Evolutionary conservation across 2,797 vertebrate species (phyloP).

Genomic region (Pantherophis vulpinus): DNA sequence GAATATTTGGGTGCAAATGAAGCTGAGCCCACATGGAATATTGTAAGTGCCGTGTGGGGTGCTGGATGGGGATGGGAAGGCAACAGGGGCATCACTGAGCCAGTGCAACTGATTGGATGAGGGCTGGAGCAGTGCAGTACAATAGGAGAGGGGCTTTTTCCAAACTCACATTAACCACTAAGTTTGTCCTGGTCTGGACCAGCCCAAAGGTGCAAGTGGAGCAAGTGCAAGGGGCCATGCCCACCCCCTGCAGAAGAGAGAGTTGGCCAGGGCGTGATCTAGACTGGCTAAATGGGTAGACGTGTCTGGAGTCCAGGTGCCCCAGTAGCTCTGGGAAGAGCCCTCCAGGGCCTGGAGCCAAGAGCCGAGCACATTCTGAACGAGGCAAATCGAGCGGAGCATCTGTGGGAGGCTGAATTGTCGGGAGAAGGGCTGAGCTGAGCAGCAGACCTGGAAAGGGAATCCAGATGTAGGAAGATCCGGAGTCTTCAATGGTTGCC

Average conservation of each 20-base stretch:
- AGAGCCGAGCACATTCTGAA: not conserved
- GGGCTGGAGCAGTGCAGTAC: not conserved
- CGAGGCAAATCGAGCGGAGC: not conserved
- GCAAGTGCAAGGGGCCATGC: not conserved
- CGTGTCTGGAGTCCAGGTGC: not conserved
- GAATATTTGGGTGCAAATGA: slow-evolving; percentile 82
- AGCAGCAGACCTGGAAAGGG: not conserved
- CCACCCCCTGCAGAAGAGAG: not conserved
- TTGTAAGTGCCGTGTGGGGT: slow-evolving; percentile 71
- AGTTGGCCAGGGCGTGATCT: not conserved
- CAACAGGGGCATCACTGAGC: not conserved
- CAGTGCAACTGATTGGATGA: not conserved
- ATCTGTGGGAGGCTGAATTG: not conserved
- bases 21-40: slow-evolving; percentile 77
- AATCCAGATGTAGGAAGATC: too few relatives aligned
- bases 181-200: not conserved
- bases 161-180: not conserved
- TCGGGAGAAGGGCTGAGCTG: not conserved
- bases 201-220: not conserved
- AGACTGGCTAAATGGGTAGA: not conserved
- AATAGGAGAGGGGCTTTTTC: not conserved
- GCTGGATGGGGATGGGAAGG: not conserved
- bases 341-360: not conserved
- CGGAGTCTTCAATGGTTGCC: too few relatives aligned
- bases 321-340: not conserved